A percentile compares a stretch with the other conserved stretches of the same genome.
Evolutionary conservation across 2,888 invertebrate species (phyloP).

Genomic region (Drosophila robusta): DNA sequence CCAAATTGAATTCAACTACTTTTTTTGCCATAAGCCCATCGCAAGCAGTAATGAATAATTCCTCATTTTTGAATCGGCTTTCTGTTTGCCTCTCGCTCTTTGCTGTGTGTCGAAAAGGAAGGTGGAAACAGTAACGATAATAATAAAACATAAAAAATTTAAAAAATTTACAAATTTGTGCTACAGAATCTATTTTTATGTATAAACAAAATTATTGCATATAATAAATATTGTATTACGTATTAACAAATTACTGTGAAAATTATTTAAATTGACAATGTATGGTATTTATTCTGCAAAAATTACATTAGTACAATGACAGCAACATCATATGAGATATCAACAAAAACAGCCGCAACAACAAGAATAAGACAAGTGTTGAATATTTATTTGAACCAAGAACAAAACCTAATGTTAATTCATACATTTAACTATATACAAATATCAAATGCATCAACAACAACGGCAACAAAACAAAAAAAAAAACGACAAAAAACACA

Average conservation of each 20-base stretch:
- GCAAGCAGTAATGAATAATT: conserved; percentile 4
- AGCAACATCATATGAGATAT: conserved; percentile 15
- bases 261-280: conserved; percentile 26
- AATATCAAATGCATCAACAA: conserved; percentile 26
- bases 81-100: conserved; percentile 65
- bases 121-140: conserved; percentile 10
- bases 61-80: neutral
- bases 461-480: conserved; percentile 12
- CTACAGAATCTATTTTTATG: conserved; percentile 58
- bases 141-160: neutral
- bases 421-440: conserved; percentile 26
- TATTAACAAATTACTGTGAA: conserved; percentile 34
- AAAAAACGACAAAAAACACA: conserved; percentile 8
- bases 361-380: conserved; percentile 17
- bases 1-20: conserved; percentile 14
- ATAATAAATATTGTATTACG: conserved; percentile 46
- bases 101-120: conserved; percentile 44
- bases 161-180: conserved; percentile 39
- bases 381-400: conserved; percentile 33
- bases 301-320: conserved; percentile 27
- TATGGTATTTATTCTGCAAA: conserved; percentile 36
- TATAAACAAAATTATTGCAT: conserved; percentile 56
- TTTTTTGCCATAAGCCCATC: conserved; percentile 28
- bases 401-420: conserved; percentile 47
- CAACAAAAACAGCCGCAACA: conserved; percentile 12